Evolutionary conservation across 1,140 invertebrate genomes (phyloP).

Genomic region (Colletes gigas): DNA sequence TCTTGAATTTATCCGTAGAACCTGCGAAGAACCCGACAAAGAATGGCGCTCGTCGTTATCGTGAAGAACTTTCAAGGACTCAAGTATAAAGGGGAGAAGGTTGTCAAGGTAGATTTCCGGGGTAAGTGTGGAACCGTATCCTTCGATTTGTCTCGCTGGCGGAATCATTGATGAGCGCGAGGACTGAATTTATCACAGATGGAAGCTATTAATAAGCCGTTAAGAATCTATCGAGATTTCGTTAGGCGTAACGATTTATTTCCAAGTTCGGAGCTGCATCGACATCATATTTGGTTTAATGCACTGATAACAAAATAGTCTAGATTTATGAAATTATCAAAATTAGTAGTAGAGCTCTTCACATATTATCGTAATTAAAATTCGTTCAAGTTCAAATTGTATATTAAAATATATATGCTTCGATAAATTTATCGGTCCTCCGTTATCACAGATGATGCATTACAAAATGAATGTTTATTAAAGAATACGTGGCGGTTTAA

Average conservation of each 20-base stretch:
- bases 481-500: too few relatives aligned
- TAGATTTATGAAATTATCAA: too few relatives aligned
- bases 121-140: slow-evolving; percentile 77
- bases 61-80: slow-evolving; percentile 85
- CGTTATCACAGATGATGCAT: too few relatives aligned
- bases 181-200: neutral
- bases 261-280: too few relatives aligned
- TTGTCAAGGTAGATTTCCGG: slow-evolving; percentile 84
- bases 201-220: neutral
- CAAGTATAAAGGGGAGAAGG: slow-evolving; percentile 84
- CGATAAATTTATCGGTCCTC: too few relatives aligned
- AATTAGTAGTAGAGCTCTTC: neutral
- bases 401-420: neutral
- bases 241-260: neutral
- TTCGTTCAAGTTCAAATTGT: neutral
- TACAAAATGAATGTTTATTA: too few relatives aligned
- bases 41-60: slow-evolving; percentile 84
- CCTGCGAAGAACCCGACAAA: neutral
- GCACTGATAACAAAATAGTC: too few relatives aligned
- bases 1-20: neutral
- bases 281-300: too few relatives aligned
- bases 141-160: neutral
- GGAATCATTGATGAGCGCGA: neutral
- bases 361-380: neutral
- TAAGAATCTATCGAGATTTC: neutral